Percentiles rank a stretch among this genome's conserved stretches.
Evolutionary conservation across 2,888 invertebrate species (phyloP).

Genomic region (Palloptera scutellata): DNA sequence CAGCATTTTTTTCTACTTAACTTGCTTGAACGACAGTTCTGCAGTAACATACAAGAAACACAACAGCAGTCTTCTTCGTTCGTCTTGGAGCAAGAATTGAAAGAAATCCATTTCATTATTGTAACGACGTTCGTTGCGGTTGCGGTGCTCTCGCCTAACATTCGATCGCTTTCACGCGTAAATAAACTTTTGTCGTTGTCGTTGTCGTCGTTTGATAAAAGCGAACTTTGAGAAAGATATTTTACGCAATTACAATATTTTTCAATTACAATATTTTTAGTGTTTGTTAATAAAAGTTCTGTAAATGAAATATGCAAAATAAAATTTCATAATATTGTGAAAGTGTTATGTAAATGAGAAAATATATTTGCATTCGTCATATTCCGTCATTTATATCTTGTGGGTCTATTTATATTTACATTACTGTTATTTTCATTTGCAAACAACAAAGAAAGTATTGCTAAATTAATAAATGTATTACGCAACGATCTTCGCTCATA

Average conservation of each 20-base stretch:
- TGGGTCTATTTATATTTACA: background rate
- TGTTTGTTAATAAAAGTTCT: background rate
- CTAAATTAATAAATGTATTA: too few species aligned
- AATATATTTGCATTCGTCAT: conserved; percentile 14
- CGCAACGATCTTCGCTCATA: too few species aligned
- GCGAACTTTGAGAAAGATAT: background rate
- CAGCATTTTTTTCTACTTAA: background rate
- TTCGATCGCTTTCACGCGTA: too few species aligned
- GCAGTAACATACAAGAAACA: background rate
- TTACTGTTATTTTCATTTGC: too few species aligned
- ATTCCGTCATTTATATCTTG: conserved; percentile 17
- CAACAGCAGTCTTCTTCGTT: conserved; percentile 19
- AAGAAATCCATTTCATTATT: conserved; percentile 49
- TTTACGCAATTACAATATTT: background rate
- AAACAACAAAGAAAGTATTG: too few species aligned
- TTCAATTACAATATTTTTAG: background rate
- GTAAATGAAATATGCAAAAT: conserved; percentile 45
- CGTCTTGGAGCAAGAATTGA: conserved; percentile 41
- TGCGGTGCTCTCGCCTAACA: conserved; percentile 23
- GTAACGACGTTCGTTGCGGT: conserved; percentile 37
- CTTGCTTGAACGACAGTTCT: too few species aligned
- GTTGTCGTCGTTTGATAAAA: too few species aligned
- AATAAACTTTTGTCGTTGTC: conserved; percentile 35
- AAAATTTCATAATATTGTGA: conserved; percentile 36
- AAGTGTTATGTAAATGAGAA: conserved; percentile 26